Conservation (phyloP, 2,113 vertebrate genomes). For the Alexandromys fortis region DNA sequence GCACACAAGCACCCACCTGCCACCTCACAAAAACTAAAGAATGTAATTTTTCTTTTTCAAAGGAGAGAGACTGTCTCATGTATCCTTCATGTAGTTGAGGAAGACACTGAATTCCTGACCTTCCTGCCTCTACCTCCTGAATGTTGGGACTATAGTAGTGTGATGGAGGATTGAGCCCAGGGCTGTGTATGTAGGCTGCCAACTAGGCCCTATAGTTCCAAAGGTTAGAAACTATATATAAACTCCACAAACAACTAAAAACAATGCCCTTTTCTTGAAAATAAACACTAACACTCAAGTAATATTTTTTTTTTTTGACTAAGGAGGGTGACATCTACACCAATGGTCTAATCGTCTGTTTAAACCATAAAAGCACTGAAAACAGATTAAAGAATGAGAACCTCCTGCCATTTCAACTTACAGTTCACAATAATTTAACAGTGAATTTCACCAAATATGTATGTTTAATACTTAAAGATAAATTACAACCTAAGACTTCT, state of each 20-base stretch:
- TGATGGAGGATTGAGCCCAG: no score
- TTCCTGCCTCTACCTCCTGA: not conserved
- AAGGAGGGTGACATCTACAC: not conserved
- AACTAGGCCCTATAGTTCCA: not conserved
- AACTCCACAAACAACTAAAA: constrained; percentile 26
- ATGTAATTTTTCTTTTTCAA: not conserved
- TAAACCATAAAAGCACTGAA: not conserved
- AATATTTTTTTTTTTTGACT: not conserved
- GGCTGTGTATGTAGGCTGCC: not conserved
- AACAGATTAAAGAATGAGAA: not conserved
- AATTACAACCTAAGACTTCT: constrained; percentile 58
- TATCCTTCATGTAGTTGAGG: not conserved
- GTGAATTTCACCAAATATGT: constrained; percentile 56
- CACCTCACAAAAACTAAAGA: not conserved
- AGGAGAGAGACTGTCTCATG: not conserved
- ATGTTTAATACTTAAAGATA: constrained; percentile 31
- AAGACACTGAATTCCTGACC: not conserved
- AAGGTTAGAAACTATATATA: constrained; percentile 20
- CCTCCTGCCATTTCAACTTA: constrained; percentile 39
- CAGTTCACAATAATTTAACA: constrained; percentile 2
- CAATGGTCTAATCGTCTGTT: constrained; percentile 10
- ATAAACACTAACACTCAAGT: not conserved
- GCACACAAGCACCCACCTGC: not conserved
- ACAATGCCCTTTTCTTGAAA: constrained; percentile 15
- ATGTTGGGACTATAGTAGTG: not conserved